Percentiles rank a stretch among this genome's conserved stretches.
These are phyloP conservation scores for Oryctes rhinoceros DNA, from an alignment of 1,140 invertebrate genomes.

Conservation along the genomic window DNA sequence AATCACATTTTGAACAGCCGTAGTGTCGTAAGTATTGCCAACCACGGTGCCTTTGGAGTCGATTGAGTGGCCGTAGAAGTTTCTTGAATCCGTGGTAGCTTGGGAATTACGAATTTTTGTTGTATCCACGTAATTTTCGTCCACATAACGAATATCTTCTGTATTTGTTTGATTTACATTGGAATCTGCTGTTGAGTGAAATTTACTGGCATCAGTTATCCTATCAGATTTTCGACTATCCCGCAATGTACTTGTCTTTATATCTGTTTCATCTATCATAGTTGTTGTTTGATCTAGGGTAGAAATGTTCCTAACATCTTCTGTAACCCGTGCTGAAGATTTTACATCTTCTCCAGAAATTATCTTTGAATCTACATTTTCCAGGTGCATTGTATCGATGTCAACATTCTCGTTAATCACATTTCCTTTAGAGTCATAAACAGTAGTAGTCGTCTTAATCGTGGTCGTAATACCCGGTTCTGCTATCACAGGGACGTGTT, in stretches of 20 bases:
- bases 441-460: slow-evolving; percentile 54
- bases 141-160: slow-evolving; percentile 43
- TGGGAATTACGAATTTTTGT: slow-evolving; percentile 50
- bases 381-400: slow-evolving; percentile 47
- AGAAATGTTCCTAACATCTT: slow-evolving; percentile 24
- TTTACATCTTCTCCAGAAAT: slow-evolving; percentile 12
- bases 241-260: neutral
- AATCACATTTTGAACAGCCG: slow-evolving; percentile 56
- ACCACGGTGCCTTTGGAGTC: slow-evolving; percentile 52
- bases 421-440: slow-evolving; percentile 58
- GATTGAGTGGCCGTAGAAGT: slow-evolving; percentile 55
- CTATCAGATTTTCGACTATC: neutral
- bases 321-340: neutral
- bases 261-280: neutral
- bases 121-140: slow-evolving; percentile 50
- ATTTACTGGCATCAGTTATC: neutral
- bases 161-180: neutral
- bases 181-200: neutral
- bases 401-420: slow-evolving; percentile 54
- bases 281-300: neutral
- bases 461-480: slow-evolving; percentile 45
- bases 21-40: slow-evolving; percentile 55
- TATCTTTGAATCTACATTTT: slow-evolving; percentile 14
- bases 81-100: slow-evolving; percentile 50
- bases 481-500: neutral